phyloP scores from a whole-genome alignment of 2,888 invertebrate genomes.

The Hypomecis punctinalis region DNA sequence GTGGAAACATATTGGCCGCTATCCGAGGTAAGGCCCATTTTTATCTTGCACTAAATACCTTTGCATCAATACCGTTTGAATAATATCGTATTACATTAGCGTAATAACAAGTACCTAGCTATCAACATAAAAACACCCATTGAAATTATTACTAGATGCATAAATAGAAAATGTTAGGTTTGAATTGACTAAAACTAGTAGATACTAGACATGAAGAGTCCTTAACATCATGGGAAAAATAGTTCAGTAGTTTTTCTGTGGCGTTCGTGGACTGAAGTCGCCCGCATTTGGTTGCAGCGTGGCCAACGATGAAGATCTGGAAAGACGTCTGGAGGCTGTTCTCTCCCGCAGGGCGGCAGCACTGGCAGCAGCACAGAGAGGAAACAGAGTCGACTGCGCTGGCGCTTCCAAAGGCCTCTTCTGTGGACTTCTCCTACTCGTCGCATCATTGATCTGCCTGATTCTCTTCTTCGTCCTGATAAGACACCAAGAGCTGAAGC shows the following conservation, averaged over 20 bases:
- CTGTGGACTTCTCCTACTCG: constrained; percentile 94
- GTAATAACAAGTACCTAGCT: too few relatives aligned
- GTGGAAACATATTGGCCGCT: constrained; percentile 97
- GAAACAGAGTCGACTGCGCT: constrained; percentile 96
- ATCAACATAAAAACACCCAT: background rate
- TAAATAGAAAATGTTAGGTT: background rate
- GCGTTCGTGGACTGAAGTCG: constrained; percentile 60
- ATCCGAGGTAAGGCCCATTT: constrained; percentile 88
- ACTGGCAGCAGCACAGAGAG: constrained; percentile 92
- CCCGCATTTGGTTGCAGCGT: constrained; percentile 83
- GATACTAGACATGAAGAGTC: background rate
- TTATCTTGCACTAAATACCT: background rate
- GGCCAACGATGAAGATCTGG: constrained; percentile 92
- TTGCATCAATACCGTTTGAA: too few relatives aligned
- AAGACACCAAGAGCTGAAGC: constrained; percentile 92
- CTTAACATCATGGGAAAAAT: constrained; percentile 25
- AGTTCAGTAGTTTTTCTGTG: constrained; percentile 33
- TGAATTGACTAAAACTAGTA: background rate
- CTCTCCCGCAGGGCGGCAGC: constrained; percentile 94
- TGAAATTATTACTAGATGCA: background rate
- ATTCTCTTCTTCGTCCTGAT: constrained; percentile 98
- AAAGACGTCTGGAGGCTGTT: constrained; percentile 95
- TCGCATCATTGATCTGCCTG: constrained; percentile 95
- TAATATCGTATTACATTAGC: background rate
- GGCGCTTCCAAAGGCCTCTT: constrained; percentile 97